Conservation (phyloP, 2,888 invertebrate species). For the Apotomis capreana region DNA sequence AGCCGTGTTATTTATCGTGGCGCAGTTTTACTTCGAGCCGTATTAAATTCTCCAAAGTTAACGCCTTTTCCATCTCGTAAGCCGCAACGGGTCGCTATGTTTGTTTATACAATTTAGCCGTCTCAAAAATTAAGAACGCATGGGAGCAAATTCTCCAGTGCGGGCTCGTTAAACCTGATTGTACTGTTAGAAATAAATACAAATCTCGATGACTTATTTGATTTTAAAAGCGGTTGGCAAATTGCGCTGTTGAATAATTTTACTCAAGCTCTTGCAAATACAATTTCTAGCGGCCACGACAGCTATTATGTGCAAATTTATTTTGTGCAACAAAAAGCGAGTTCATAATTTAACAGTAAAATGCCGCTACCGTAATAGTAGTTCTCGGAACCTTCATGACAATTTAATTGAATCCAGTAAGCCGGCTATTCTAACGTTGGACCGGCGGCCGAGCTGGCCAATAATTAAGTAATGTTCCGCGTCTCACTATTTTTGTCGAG, state of each 20-base stretch:
- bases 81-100: slow-evolving; percentile 9
- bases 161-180: slow-evolving; percentile 6
- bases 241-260: slow-evolving; percentile 30
- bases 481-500: slow-evolving; percentile 65
- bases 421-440: slow-evolving; percentile 58
- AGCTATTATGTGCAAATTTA: slow-evolving; percentile 51
- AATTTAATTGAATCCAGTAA: slow-evolving; percentile 66
- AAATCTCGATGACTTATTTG: slow-evolving; percentile 30
- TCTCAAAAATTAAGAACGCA: neutral
- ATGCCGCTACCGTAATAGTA: slow-evolving; percentile 57
- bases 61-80: slow-evolving; percentile 47
- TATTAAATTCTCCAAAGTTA: slow-evolving; percentile 41
- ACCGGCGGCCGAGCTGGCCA: slow-evolving; percentile 49
- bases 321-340: slow-evolving; percentile 48
- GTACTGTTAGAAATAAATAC: slow-evolving; percentile 32
- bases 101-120: slow-evolving; percentile 5
- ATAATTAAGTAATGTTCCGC: slow-evolving; percentile 65
- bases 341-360: slow-evolving; percentile 56
- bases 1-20: slow-evolving; percentile 71
- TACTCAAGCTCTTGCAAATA: slow-evolving; percentile 38
- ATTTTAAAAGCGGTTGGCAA: slow-evolving; percentile 35
- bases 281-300: slow-evolving; percentile 44
- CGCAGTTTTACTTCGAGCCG: slow-evolving; percentile 59
- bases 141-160: neutral
- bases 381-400: slow-evolving; percentile 60